A percentile compares a stretch with the other conserved stretches of the same genome.
Conservation (phyloP, 2,113 vertebrate species). For the Charina bottae region DNA sequence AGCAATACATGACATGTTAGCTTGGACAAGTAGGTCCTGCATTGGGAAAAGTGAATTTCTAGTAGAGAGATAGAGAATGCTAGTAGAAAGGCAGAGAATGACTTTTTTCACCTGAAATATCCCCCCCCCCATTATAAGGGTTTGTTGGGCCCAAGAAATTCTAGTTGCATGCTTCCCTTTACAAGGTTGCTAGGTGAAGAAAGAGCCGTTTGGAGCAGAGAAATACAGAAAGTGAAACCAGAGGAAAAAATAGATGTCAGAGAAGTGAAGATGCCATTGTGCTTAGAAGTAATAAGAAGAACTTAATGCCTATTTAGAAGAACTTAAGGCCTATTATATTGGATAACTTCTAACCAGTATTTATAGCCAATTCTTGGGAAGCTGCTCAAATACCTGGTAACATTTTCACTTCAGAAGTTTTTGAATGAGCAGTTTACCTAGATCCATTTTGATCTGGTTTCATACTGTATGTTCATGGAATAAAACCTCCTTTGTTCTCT, state of each 20-base stretch:
- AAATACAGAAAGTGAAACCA: background rate
- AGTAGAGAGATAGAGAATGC: background rate
- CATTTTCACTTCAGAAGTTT: background rate
- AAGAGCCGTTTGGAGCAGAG: background rate
- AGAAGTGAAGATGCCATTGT: background rate
- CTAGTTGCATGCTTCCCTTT: background rate
- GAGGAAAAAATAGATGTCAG: background rate
- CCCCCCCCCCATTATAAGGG: background rate
- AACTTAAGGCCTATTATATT: background rate
- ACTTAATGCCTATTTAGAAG: background rate
- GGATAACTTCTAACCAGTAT: background rate
- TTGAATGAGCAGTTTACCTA: background rate
- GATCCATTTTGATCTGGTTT: background rate
- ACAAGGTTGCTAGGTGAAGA: background rate
- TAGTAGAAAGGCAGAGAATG: background rate
- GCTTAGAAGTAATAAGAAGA: background rate
- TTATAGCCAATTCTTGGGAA: background rate
- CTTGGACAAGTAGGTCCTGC: no score
- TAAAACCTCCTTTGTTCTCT: background rate
- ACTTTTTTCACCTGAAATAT: background rate
- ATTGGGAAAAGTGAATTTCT: background rate
- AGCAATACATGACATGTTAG: background rate
- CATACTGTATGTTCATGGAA: background rate
- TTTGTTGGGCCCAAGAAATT: background rate
- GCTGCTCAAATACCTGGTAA: background rate